Base-by-base conservation (phyloP, 2,888 invertebrate genomes). In the Drosophila bunnanda region DNA sequence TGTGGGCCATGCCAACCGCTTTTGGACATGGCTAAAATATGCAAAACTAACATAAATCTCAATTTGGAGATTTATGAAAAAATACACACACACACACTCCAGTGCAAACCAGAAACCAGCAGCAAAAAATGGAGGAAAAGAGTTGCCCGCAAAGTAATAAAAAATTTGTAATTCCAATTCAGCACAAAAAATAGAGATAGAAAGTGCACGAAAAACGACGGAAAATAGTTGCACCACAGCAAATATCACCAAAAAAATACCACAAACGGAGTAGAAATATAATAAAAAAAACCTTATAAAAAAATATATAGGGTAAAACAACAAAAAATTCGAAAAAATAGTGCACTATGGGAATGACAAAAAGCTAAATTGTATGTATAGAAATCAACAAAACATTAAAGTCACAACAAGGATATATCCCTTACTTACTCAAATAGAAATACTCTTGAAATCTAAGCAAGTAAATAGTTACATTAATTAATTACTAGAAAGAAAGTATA, bases 21-120 rank as follows among this genome's bases (percentile, higher is more conserved):
- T 75, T 88, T 81, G 76, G 86, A 71, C 79, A 82, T 88, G 88
- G 80, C 79, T 82, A 79, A 89, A 86, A 86, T 86, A 86, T 89
- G 89, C 85, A 86, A 82, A 84, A 86, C 86, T 88, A 84, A 79
- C 88, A 86, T 86, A 86, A 86, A 86, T 86, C 85, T 86, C 85
- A 89, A 89, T 86, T 86, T 86, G 82, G 86, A 85, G 89, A 88
- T 86, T 86, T 89, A 86, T 86, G 86, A 89, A 88, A 87, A 85
- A 71, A 34, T 20, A 38, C 56, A 54, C 59, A 44, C 71, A 65
- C 54, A 75, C 59, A 48, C 56, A 22, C 36, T 34, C 50, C 34
- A 34, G 58, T 43, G 52, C 17, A 55, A 64, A 22, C 65, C 36
- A 67, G 39, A 67, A 62, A 61, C 50, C 66, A 36, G 41, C 57